phyloP scores from a whole-genome alignment of 2,888 invertebrate species.

The Agrochola lychnidis region DNA sequence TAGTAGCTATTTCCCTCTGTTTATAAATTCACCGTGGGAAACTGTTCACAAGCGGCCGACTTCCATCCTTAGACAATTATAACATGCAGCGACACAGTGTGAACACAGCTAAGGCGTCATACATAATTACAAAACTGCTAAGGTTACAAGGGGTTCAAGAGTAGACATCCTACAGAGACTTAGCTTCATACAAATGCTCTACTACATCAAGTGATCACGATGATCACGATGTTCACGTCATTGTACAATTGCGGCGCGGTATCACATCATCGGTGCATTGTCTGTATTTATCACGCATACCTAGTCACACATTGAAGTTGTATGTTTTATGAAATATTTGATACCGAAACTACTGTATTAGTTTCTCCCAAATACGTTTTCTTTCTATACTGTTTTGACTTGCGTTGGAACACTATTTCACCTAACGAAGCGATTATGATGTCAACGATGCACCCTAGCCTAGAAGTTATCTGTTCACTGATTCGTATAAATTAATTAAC shows the following conservation, averaged over 20 bases:
- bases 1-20: constrained; percentile 74
- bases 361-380: neutral
- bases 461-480: neutral
- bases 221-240: neutral
- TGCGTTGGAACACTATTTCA: neutral
- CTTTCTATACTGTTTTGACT: neutral
- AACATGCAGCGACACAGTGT: constrained; percentile 48
- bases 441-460: neutral
- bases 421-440: neutral
- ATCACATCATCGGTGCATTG: neutral
- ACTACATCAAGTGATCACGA: neutral
- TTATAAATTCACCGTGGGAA: constrained; percentile 83
- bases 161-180: constrained; percentile 16
- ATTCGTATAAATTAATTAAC: neutral
- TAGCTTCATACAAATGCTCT: neutral
- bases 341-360: neutral
- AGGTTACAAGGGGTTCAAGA: constrained; percentile 25
- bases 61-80: constrained; percentile 51
- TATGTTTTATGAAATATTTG: neutral
- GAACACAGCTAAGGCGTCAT: constrained; percentile 6
- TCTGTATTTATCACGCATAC: neutral
- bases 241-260: neutral
- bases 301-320: neutral
- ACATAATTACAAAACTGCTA: constrained; percentile 28
- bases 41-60: constrained; percentile 63